Conservation (phyloP, 2,113 vertebrate species). For the Abramis brama region DNA sequence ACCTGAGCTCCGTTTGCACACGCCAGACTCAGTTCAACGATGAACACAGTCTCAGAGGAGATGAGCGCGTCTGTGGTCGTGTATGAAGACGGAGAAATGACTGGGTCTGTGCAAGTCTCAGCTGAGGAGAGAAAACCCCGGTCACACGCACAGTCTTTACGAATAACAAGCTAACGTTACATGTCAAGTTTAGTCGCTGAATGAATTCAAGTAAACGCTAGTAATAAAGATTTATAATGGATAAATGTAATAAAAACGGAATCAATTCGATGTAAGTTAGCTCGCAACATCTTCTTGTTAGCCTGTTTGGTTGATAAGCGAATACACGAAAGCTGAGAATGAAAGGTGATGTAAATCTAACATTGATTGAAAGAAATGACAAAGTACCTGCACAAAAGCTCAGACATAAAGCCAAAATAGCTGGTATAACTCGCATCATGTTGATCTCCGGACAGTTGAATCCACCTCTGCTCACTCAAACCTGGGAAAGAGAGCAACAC, state of each 20-base stretch:
- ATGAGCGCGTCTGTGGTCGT: conserved; percentile 91
- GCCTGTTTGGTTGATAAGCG: not conserved
- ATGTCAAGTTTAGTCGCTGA: not conserved
- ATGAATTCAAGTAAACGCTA: not conserved
- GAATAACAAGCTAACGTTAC: not conserved
- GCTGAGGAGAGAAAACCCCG: conserved; percentile 66
- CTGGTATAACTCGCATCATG: conserved; percentile 44
- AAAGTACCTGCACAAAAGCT: conserved; percentile 51
- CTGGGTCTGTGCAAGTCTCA: conserved; percentile 86
- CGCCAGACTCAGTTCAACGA: conserved; percentile 87
- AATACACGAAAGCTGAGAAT: too few relatives aligned
- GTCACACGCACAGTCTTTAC: too few relatives aligned
- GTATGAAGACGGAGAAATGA: conserved; percentile 88
- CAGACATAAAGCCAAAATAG: conserved; percentile 51
- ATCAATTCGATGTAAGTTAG: not conserved
- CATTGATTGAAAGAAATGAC: not conserved
- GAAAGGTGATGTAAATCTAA: not conserved
- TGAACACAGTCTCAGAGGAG: conserved; percentile 89
- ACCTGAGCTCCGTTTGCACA: conserved; percentile 93
- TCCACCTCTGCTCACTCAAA: conserved; percentile 4
- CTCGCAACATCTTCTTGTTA: not conserved
- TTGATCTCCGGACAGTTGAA: not conserved
- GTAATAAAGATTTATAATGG: not conserved
- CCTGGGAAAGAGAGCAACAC: conserved; percentile 32
- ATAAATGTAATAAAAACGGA: not conserved